Evolutionary conservation across 2,888 invertebrate species (phyloP), one percentile per base, ranked within the genome.

Genomic region (Lepidonotus clava): DNA sequence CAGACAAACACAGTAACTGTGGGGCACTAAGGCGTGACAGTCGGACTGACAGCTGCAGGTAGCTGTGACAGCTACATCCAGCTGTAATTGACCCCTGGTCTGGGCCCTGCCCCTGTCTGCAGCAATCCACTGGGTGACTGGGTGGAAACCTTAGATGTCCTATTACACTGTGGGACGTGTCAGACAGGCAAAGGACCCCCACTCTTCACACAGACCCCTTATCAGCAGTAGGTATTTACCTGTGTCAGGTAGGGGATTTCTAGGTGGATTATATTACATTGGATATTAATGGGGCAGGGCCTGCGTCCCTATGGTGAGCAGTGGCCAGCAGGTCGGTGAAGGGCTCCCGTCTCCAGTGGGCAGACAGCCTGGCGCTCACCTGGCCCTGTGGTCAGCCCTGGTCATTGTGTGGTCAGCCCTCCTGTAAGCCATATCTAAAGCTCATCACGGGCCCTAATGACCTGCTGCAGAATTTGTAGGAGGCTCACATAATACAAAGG

Each of bases 381-480:
- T 53, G 53, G 53, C 53, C n/a, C n/a, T 53, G 53, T 53, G 53
- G 53, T 53, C 53, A 53, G 53, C n/a, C 2, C 53, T 1, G 61
- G 61, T 24, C 14, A 1, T 61, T 28, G 28, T 28, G 28, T 28
- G 61, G 61, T 61, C 28, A 61, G 28, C 0, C 5, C 28, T 11
- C 61, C n/a, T n/a, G n/a, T 6, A 61, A 32, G 28, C 14, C 61
- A 24, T 61, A 61, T 61, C 61, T 61, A 61, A 61, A 61, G 61
- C 61, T 61, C 61, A 61, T 61, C 61, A 61, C n/a, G 61, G 11
- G n/a, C 21, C 28, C 61, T 61, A 61, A 61, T 61, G 61, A 61
- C 24, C 28, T 11, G 24, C 28, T 28, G 28, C 28, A n/a, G 14
- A 24, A 24, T n/a, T n/a, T n/a, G 28, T 2, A 32, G 61, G n/a